Evolutionary conservation across 2,113 vertebrate genomes (phyloP).

Genomic region (Stomatorhinus ivindoensis): DNA sequence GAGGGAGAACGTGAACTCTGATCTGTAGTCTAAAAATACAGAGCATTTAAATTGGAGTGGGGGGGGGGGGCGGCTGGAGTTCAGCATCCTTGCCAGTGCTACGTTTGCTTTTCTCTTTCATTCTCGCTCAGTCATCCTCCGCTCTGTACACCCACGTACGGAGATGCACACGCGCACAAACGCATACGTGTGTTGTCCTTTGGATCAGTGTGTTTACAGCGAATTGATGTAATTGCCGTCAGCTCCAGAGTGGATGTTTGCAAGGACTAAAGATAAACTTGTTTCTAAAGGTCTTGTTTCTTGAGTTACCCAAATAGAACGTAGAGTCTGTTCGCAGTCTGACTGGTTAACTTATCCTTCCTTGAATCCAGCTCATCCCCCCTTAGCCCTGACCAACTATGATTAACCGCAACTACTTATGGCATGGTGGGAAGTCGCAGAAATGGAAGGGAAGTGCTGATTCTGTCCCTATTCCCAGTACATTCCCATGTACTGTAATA

Average conservation of each 20-base stretch:
- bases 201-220: slow-evolving; percentile 43
- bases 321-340: slow-evolving; percentile 57
- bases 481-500: background rate
- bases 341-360: slow-evolving; percentile 58
- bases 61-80: slow-evolving; percentile 29
- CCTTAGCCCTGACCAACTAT: slow-evolving; percentile 34
- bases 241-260: slow-evolving; percentile 49
- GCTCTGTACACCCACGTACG: background rate
- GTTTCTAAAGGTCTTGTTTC: slow-evolving; percentile 54
- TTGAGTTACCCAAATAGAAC: slow-evolving; percentile 50
- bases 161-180: slow-evolving; percentile 8
- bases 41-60: slow-evolving; percentile 25
- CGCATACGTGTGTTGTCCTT: slow-evolving; percentile 18
- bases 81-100: slow-evolving; percentile 19
- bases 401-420: slow-evolving; percentile 61
- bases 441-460: slow-evolving; percentile 47
- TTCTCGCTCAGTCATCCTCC: slow-evolving; percentile 15
- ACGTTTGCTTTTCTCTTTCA: slow-evolving; percentile 3
- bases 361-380: slow-evolving; percentile 55
- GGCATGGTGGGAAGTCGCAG: slow-evolving; percentile 54
- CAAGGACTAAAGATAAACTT: slow-evolving; percentile 48
- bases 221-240: slow-evolving; percentile 57
- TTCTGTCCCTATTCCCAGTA: background rate
- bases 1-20: slow-evolving; percentile 39
- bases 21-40: slow-evolving; percentile 55